phyloP scores from a whole-genome alignment of 1,140 invertebrate species.

The Zaprionus camerounensis region DNA sequence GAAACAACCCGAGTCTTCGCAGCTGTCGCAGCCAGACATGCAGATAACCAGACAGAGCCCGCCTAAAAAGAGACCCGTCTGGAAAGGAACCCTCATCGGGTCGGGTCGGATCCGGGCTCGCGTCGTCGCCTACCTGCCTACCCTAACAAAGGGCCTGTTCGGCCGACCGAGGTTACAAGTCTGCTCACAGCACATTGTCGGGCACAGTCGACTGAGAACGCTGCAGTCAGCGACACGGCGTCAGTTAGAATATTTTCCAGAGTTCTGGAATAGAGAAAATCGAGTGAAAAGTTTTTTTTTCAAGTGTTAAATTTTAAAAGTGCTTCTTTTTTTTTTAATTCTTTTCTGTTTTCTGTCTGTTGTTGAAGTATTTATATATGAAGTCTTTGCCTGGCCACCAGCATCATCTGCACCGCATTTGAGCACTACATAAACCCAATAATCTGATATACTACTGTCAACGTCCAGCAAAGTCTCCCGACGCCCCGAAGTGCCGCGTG shows the following conservation, averaged over 20 bases:
- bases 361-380: slow-evolving; percentile 13
- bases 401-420: background rate
- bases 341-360: background rate
- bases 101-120: background rate
- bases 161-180: background rate
- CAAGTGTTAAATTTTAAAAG: background rate
- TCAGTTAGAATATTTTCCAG: slow-evolving; percentile 4
- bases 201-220: slow-evolving; percentile 45
- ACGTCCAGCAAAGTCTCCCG: background rate
- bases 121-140: slow-evolving; percentile 4
- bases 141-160: background rate
- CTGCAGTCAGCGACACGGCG: slow-evolving; percentile 46
- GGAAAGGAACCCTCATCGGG: slow-evolving; percentile 3
- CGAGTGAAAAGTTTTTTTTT: slow-evolving; percentile 3
- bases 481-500: background rate
- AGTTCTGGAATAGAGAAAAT: background rate
- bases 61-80: slow-evolving; percentile 2
- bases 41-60: background rate
- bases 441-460: background rate
- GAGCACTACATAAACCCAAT: background rate
- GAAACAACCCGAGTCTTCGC: background rate
- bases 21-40: slow-evolving; percentile 3
- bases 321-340: background rate
- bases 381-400: background rate
- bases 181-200: background rate